phyloP scores from a whole-genome alignment of 2,113 vertebrate species.

The Podarcis raffonei region DNA sequence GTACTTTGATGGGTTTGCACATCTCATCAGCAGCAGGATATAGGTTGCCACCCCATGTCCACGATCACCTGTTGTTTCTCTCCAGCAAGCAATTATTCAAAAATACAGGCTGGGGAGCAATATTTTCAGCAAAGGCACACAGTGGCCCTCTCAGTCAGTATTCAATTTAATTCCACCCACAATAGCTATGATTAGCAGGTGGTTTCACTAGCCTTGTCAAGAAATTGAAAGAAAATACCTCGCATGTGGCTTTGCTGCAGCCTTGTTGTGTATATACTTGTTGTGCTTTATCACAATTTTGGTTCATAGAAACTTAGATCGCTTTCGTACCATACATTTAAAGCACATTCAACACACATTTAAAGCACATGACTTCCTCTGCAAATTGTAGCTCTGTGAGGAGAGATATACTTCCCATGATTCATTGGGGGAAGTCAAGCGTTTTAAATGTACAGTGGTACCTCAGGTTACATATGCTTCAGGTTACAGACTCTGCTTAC shows the following conservation, averaged over 20 bases:
- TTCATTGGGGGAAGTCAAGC: too few relatives aligned
- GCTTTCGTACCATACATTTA: too few relatives aligned
- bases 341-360: too few relatives aligned
- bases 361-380: too few relatives aligned
- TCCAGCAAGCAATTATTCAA: slow-evolving; percentile 51
- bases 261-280: background rate
- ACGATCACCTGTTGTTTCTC: slow-evolving; percentile 36
- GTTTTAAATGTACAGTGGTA: too few relatives aligned
- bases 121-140: slow-evolving; percentile 34
- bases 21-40: slow-evolving; percentile 10
- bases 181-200: slow-evolving; percentile 53
- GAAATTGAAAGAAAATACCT: slow-evolving; percentile 11
- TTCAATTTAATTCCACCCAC: slow-evolving; percentile 61
- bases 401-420: too few relatives aligned
- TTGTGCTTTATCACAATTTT: background rate
- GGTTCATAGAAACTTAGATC: background rate
- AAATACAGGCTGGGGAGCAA: slow-evolving; percentile 58
- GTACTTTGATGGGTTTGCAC: slow-evolving; percentile 28
- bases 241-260: background rate
- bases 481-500: too few relatives aligned
- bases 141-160: slow-evolving; percentile 30
- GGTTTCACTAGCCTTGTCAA: slow-evolving; percentile 45
- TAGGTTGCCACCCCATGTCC: slow-evolving; percentile 17
- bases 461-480: too few relatives aligned
- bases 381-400: too few relatives aligned